Evolutionary conservation across 2,888 invertebrate species (phyloP), one percentile per base, ranked within the genome.

Genomic region (Yponomeuta malinellus): DNA sequence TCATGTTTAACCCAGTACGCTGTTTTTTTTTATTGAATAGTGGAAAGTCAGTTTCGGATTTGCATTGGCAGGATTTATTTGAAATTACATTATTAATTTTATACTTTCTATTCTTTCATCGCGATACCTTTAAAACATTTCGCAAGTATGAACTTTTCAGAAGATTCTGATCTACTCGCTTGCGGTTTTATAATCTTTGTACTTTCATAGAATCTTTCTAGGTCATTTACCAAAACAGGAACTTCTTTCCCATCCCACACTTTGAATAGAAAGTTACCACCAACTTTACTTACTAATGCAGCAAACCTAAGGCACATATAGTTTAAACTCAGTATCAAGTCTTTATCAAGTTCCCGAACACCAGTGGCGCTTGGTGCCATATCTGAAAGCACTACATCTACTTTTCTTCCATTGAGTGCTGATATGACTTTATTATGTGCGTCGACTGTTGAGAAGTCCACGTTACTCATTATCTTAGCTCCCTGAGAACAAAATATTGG

Each of bases 281-380:
- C 94, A n/a, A 89, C 81, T 70, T 92, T 93, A 1, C 96, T 95
- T 77, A 96, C 94, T 73, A 93, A 87, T 5, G 96, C 83, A 1
- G 97, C 95, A 90, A 98, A 98, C 73, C 94, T 93, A 12, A 97
- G 85, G 2, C 95, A 97, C 77, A 94, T 91, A 76, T 96, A 96
- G 75, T 95, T 96, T 23, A 98, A 92, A n/a, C 94, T 93, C 68
- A 97, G 93, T 71, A 98, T 98, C 77, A 94, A 94, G 74, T 97
- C 97, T 79, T 97, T 97, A 82, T 99, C 98, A 75, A 98, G 83
- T 72, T 94, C 94, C 73, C 93, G 93, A 0, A 97, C 88, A 4
- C 99, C 99, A 0, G 96, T 95, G 0, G 98, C 97, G 86, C 95
- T 97, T 0, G 99, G 99, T 2, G 99, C 98, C 98, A 99, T 99